A percentile compares a stretch with the other conserved stretches of the same genome.
Evolutionary conservation across 2,888 invertebrate species (phyloP).

Genomic region (Tiliacea citrago): DNA sequence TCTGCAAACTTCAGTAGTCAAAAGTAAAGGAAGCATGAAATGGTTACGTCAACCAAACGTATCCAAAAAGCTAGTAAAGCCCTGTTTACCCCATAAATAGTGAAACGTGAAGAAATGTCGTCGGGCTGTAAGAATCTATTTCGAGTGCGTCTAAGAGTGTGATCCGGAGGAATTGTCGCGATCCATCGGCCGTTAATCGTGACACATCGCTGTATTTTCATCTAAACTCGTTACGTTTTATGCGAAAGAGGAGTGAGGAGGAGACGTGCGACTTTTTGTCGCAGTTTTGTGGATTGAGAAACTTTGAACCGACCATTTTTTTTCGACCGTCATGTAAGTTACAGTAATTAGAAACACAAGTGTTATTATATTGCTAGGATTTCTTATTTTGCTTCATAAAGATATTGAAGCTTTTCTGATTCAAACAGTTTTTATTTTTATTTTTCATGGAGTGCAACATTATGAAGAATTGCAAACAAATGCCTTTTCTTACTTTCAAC

Average conservation of each 20-base stretch:
- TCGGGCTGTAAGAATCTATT: constrained; percentile 49
- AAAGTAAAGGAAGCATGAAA: not conserved
- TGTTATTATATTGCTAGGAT: not conserved
- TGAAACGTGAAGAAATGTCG: constrained; percentile 51
- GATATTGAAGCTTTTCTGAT: not conserved
- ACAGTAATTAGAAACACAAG: not conserved
- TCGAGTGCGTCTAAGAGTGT: constrained; percentile 53
- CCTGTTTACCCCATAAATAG: constrained; percentile 44
- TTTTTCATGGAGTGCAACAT: too few relatives aligned
- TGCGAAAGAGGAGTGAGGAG: constrained; percentile 56
- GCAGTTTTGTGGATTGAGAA: constrained; percentile 2
- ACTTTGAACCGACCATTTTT: not conserved
- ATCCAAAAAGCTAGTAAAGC: constrained; percentile 19
- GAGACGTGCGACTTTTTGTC: constrained; percentile 57
- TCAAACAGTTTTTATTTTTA: not conserved
- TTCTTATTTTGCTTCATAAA: too few relatives aligned
- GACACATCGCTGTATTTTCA: constrained; percentile 78
- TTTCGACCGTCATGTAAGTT: too few relatives aligned
- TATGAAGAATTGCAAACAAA: too few relatives aligned
- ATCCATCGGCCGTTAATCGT: constrained; percentile 70
- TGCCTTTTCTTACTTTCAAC: not conserved
- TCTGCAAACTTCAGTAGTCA: not conserved
- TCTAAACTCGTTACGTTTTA: constrained; percentile 70
- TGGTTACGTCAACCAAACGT: not conserved
- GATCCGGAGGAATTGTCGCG: constrained; percentile 60